phyloP scores from a whole-genome alignment of 1,140 invertebrate species.

The Brachionus rotundiformis region DNA sequence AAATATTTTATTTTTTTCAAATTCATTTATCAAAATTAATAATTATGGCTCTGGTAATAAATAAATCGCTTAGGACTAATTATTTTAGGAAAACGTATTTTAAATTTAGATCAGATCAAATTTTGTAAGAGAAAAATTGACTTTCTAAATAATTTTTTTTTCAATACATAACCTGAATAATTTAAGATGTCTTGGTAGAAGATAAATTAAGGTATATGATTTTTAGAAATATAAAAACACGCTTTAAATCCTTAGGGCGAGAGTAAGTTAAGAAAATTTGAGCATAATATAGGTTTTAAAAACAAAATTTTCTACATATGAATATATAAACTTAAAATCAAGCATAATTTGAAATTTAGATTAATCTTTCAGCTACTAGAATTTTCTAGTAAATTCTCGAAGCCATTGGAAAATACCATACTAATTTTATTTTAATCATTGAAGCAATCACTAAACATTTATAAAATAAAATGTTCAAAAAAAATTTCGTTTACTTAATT shows the following conservation, averaged over 20 bases:
- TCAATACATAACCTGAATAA: no score
- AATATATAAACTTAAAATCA: constrained; percentile 23
- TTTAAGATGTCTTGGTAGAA: background rate
- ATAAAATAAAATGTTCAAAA: constrained; percentile 5
- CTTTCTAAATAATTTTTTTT: no score
- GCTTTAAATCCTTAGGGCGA: background rate
- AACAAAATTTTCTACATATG: background rate
- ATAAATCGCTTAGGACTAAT: no score
- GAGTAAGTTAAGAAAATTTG: background rate
- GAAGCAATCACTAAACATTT: constrained; percentile 46
- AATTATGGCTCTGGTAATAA: no score
- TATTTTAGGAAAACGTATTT: no score
- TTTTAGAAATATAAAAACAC: background rate
- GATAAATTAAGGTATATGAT: background rate
- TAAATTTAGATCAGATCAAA: no score
- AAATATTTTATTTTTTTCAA: no score
- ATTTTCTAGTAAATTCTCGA: constrained; percentile 49
- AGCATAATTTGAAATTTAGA: constrained; percentile 47
- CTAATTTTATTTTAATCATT: constrained; percentile 47
- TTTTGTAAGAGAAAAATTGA: no score
- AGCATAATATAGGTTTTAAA: constrained; percentile 28
- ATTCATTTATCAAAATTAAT: no score
- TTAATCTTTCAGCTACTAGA: constrained; percentile 47
- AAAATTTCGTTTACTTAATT: background rate
- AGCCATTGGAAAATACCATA: constrained; percentile 33